These are phyloP conservation scores for Xenopus tropicalis DNA, from an alignment of 2,113 vertebrate species.

Conservation along the genomic window DNA sequence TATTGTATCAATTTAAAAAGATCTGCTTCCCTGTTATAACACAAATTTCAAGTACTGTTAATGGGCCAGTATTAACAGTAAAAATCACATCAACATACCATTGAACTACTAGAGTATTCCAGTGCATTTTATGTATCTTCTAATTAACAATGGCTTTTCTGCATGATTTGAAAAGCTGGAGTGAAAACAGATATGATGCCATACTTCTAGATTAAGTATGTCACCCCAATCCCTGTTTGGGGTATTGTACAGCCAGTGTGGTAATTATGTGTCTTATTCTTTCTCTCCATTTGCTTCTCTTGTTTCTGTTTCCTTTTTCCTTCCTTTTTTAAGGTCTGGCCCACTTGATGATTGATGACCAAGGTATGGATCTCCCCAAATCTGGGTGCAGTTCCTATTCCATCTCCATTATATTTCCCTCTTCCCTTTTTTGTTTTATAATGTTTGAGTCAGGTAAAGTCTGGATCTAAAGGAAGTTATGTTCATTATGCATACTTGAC, in stretches of 20 bases:
- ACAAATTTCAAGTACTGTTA: too few species aligned
- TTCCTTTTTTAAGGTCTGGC: conserved; percentile 26
- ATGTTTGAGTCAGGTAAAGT: too few species aligned
- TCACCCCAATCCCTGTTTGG: conserved; percentile 8
- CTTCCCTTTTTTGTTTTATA: not conserved
- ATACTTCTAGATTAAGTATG: conserved; percentile 37
- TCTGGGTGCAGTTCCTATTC: not conserved
- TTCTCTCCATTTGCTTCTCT: conserved; percentile 42
- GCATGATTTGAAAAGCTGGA: conserved; percentile 29
- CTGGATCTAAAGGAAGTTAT: too few species aligned
- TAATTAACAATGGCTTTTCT: conserved; percentile 16
- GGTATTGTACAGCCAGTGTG: conserved; percentile 18
- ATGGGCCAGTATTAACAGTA: too few species aligned
- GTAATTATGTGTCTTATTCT: conserved; percentile 13
- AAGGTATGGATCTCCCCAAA: conserved; percentile 24
- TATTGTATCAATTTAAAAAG: too few species aligned
- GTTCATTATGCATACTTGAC: too few species aligned
- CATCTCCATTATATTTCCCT: not conserved
- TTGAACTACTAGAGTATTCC: too few species aligned
- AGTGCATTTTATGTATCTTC: too few species aligned
- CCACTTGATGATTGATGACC: conserved; percentile 40
- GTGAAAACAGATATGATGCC: conserved; percentile 20
- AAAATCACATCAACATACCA: too few species aligned
- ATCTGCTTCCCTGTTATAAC: too few species aligned
- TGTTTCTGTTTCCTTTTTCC: not conserved